Evolutionary conservation across 2,797 vertebrate species (phyloP), one percentile per base, ranked within the genome.

Genomic region (Coregonus suidteri): DNA sequence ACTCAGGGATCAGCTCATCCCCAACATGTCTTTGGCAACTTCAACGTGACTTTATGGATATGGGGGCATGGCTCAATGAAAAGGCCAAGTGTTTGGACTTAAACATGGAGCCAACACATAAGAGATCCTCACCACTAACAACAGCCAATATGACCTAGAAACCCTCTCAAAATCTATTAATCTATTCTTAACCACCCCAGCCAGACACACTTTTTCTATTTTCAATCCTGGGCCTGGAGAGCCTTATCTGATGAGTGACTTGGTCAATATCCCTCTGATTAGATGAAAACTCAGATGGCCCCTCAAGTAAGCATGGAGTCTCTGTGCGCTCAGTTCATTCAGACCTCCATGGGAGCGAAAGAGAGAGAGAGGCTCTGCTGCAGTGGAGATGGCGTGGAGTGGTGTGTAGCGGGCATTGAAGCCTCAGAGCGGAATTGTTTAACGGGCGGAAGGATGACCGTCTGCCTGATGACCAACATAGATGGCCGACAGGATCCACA

Each of bases 401-500:
- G 5, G 56, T 64, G 59, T 64, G 20, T 64, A 25, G n/a, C 6
- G 11, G 1, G 67, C 59, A 30, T 64, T 20, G 59, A 25, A 25
- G 9, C 31, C 51, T 18, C 18, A n/a, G 14, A 75, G 59, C n/a
- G 7, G 30, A 52, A 75, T 18, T 18, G 15, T 76, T 35, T 30
- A 68, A 37, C 20, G 1, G 7, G n/a, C n/a, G 25, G 59, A 25
- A 64, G 53, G 20, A 25, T 15, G 34, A 37, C 34, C 4, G 14
- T 67, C 25, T 4, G 62, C 62, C 62, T 16, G 64, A 66, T 66
- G 64, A 4, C 30, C 25, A 37, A 34, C 15, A 34, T 68, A 64
- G 66, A 68, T 18, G 66, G 13, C 31, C 3, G 11, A 20, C 31
- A 78, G 76, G 79, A 85, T 82, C 85, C 83, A 83, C 84, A 65